Conservation (phyloP, 2,797 vertebrate genomes). For the Nannoperca australis region DNA sequence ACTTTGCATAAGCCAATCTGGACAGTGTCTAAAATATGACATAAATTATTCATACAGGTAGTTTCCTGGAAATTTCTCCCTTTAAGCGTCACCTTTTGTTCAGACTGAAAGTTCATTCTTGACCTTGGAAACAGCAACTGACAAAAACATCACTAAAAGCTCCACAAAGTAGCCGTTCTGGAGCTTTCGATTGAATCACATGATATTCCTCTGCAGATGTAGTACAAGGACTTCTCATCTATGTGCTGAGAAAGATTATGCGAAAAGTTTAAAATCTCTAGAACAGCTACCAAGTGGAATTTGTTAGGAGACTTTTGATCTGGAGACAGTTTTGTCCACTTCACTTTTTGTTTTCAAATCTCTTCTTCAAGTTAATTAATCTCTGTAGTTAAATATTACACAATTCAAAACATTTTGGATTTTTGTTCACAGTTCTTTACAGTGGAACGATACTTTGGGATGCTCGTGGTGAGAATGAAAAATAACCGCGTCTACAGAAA, state of each 20-base stretch:
- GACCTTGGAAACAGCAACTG: constrained; percentile 2
- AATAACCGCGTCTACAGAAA: background rate
- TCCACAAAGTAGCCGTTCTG: background rate
- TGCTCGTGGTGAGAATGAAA: background rate
- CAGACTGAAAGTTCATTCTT: constrained; percentile 7
- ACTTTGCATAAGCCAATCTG: constrained; percentile 28
- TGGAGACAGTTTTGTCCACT: background rate
- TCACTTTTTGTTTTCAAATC: background rate
- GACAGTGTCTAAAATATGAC: constrained; percentile 16
- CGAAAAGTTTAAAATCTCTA: background rate
- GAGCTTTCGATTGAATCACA: background rate
- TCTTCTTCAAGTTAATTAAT: background rate
- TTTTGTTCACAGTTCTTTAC: background rate
- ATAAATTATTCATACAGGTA: constrained; percentile 13
- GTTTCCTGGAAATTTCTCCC: background rate
- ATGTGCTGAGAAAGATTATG: background rate
- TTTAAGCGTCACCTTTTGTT: background rate
- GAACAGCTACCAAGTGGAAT: background rate
- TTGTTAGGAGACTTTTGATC: background rate
- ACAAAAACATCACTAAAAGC: background rate
- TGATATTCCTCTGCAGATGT: background rate
- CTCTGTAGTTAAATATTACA: background rate
- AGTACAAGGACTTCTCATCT: no score
- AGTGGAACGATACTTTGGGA: background rate
- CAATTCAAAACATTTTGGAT: background rate